Base-by-base conservation (phyloP, 2,888 invertebrate species). In the Hoplodrina blanda region DNA sequence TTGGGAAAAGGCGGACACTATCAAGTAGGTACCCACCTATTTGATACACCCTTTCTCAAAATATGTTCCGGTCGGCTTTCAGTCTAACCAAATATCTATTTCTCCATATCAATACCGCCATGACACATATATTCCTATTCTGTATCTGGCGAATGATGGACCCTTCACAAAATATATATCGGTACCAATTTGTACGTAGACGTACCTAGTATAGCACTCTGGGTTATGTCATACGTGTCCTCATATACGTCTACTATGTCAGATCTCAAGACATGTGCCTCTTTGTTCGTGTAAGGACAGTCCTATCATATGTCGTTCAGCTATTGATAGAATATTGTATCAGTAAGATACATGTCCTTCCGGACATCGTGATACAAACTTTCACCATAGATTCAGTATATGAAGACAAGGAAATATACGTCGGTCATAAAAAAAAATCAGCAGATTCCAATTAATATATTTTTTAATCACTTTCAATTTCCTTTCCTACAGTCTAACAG, bases 221-320 rank as follows among this genome's bases (percentile, higher is more conserved):
- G 5, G 44, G 17, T 37, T 53, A 53, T 69, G 33, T 37, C 63
- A 46, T 4, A 25, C 19, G 37, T 53, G 25, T 19, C 33, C 30
- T 41, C 30, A 50, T 71, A 50, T 41, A n/a, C 11, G 20, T 25
- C 20, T 52, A 5, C 6, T 11, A 20, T 33, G 19, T 74, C 30
- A 75, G 54, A 75, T 20, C 20, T 25, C 19, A 65, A 55, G 30
- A 55, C 13, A 44, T 55, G 30, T 49, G n/a, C 7, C 17, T 50
- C 55, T 67, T 76, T 71, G 76, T 71, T 76, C 30, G 20, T 33
- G 13, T 56, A 13, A 33, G 15, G 75, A 49, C 19, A 20, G 20
- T 17, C 7, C 5, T 53, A 50, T 56, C 41, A 44, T 20, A 55
- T 66, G 8, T 66, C 68, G 41, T 17, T 37, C 2, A 17, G 8